phyloP scores from a whole-genome alignment of 2,113 vertebrate species.

The sheep (Ovis aries) region DNA sequence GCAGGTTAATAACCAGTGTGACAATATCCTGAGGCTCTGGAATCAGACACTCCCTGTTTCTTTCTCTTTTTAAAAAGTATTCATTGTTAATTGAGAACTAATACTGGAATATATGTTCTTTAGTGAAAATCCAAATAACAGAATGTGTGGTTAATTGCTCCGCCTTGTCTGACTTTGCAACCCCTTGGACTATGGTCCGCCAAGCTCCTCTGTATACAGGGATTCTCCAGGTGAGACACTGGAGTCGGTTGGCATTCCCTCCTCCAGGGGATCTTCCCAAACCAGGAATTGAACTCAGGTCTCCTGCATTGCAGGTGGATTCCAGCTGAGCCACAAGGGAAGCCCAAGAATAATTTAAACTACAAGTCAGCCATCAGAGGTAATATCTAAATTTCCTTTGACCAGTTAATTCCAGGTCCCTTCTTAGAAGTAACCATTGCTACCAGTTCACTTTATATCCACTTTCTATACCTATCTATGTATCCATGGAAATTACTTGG shows the following conservation, averaged over 20 bases:
- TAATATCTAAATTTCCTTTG: not conserved
- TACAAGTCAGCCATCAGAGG: not conserved
- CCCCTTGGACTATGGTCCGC: fast-evolving
- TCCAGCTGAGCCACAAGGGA: not conserved
- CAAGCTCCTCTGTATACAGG: not conserved
- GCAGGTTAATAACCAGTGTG: not conserved
- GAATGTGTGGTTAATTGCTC: not conserved
- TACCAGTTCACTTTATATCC: not conserved
- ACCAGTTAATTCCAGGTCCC: not conserved
- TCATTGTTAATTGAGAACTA: not conserved
- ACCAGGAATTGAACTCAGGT: not conserved
- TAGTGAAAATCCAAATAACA: not conserved
- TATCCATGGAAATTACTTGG: not conserved
- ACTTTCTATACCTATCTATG: not conserved
- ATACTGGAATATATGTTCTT: not conserved
- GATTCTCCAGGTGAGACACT: not conserved
- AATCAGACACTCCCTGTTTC: not conserved
- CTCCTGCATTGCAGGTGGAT: not conserved
- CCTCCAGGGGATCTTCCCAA: not conserved
- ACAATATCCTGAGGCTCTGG: not conserved
- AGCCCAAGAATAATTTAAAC: not conserved
- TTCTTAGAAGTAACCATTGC: not conserved
- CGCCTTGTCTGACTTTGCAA: not conserved
- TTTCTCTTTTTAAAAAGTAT: not conserved
- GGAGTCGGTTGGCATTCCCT: not conserved